phyloP scores from a whole-genome alignment of 2,797 vertebrate genomes.

The Anableps anableps region DNA sequence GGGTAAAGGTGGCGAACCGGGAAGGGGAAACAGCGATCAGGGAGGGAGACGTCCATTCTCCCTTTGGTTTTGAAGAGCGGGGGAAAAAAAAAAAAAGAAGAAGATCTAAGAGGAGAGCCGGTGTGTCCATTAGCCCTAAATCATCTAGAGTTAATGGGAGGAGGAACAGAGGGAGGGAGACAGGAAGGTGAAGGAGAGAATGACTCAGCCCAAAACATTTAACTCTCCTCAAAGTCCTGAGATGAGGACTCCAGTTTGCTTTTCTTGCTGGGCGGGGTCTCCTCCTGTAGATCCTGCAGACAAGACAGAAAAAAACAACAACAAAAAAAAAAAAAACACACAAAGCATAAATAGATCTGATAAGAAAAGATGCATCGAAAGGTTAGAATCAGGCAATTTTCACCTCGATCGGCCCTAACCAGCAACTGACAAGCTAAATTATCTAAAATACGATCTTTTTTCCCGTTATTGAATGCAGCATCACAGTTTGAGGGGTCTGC shows the following conservation, averaged over 20 bases:
- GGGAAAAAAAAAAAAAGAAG: slow-evolving; percentile 8
- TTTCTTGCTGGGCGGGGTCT: slow-evolving; percentile 91
- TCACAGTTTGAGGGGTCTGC: too few species aligned
- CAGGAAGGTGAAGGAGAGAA: slow-evolving; percentile 59
- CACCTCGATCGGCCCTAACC: background rate
- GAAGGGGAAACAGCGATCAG: slow-evolving; percentile 17
- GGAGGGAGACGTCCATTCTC: slow-evolving; percentile 61
- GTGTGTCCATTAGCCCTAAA: slow-evolving; percentile 74
- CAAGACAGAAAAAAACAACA: background rate
- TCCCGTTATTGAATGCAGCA: too few species aligned
- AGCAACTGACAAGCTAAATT: background rate
- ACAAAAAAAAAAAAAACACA: background rate
- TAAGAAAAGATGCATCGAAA: background rate
- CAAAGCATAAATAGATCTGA: background rate
- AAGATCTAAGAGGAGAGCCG: slow-evolving; percentile 38
- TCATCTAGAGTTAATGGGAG: slow-evolving; percentile 67
- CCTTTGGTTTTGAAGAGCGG: slow-evolving; percentile 39
- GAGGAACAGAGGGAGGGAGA: slow-evolving; percentile 40
- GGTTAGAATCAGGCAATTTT: background rate
- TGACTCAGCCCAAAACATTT: slow-evolving; percentile 72
- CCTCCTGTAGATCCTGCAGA: slow-evolving; percentile 89
- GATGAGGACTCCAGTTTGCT: slow-evolving; percentile 92
- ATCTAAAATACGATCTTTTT: too few species aligned
- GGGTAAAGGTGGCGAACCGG: slow-evolving; percentile 6
- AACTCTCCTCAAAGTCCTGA: slow-evolving; percentile 92